Percentiles rank a stretch among this genome's conserved stretches.
Evolutionary conservation across 2,888 invertebrate genomes (phyloP).

Genomic region (Drosophila ustulata): DNA sequence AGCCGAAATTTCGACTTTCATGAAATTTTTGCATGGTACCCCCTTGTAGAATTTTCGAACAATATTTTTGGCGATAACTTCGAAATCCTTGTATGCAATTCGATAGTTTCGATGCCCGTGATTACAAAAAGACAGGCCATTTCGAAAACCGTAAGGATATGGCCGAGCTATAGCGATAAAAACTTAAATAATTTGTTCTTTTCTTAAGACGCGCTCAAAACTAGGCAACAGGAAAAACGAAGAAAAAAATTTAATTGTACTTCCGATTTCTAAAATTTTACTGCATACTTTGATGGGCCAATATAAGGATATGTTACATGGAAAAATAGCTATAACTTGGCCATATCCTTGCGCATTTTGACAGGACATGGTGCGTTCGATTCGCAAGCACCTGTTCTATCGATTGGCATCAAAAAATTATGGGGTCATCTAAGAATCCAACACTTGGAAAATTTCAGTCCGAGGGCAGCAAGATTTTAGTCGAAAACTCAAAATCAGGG

Average conservation of each 20-base stretch:
- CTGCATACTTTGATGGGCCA: not conserved
- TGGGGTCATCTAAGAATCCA: conserved; percentile 1
- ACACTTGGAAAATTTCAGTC: not conserved
- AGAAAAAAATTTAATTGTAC: no score
- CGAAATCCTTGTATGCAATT: not conserved
- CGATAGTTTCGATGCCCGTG: not conserved
- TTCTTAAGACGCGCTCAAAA: no score
- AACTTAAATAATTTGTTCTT: no score
- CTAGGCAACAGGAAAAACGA: no score
- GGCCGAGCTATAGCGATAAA: not conserved
- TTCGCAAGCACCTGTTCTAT: not conserved
- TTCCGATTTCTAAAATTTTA: not conserved
- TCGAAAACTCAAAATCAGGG: not conserved
- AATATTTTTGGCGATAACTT: not conserved
- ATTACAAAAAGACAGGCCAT: not conserved
- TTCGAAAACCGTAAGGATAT: not conserved
- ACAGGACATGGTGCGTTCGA: not conserved
- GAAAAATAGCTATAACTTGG: not conserved
- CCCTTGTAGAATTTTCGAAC: conserved; percentile 1
- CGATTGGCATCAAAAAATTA: not conserved
- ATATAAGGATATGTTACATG: not conserved
- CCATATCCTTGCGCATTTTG: not conserved
- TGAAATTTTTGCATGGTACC: not conserved
- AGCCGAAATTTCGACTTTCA: not conserved
- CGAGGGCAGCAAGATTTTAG: not conserved